Percentiles rank a stretch among this genome's conserved stretches.
Conservation (phyloP, 2,888 invertebrate species). For the Watsonalla binaria region DNA sequence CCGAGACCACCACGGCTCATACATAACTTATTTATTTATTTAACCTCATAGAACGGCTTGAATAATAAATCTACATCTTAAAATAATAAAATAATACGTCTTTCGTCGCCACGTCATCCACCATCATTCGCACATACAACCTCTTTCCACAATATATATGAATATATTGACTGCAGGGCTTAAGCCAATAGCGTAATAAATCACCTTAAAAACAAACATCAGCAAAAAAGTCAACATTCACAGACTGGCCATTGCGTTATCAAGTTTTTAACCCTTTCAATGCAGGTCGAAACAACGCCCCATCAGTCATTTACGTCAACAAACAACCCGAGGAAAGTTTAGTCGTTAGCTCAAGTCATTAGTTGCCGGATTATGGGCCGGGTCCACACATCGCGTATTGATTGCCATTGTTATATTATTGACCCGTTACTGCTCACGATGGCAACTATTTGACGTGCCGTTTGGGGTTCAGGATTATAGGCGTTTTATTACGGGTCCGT, state of each 20-base stretch:
- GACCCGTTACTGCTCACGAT: constrained; percentile 18
- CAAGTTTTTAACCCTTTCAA: constrained; percentile 13
- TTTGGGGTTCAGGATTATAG: background rate
- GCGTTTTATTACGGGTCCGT: too few relatives aligned
- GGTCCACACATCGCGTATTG: constrained; percentile 40
- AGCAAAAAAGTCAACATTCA: background rate
- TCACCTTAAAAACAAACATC: background rate
- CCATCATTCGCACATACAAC: too few relatives aligned
- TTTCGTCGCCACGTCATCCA: too few relatives aligned
- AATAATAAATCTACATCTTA: too few relatives aligned
- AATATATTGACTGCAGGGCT: too few relatives aligned
- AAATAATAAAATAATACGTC: too few relatives aligned
- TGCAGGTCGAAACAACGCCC: constrained; percentile 19
- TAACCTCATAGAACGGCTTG: too few relatives aligned
- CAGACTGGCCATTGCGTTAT: constrained; percentile 9
- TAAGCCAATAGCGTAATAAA: background rate
- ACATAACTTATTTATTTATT: too few relatives aligned
- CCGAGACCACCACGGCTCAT: too few relatives aligned
- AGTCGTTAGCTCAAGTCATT: constrained; percentile 40
- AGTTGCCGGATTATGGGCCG: constrained; percentile 36
- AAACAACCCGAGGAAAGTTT: constrained; percentile 33
- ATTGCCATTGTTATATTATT: constrained; percentile 30
- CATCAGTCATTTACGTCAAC: constrained; percentile 37
- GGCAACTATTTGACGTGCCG: background rate
- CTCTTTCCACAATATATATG: too few relatives aligned